Conservation (phyloP, 2,113 vertebrate genomes). For the Hydrochoerus hydrochaeris region DNA sequence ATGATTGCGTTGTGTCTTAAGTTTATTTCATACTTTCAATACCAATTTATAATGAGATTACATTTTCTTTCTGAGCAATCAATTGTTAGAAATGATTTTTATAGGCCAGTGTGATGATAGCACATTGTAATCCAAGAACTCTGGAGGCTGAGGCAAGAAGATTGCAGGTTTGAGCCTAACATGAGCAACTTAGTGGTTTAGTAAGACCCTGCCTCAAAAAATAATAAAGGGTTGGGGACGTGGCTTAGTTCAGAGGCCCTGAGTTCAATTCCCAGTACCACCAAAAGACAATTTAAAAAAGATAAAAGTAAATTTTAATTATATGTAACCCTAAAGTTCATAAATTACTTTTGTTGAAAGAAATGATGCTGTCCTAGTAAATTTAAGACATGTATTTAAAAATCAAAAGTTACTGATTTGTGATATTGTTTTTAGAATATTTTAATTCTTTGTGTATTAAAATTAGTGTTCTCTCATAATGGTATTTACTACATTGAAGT, state of each 20-base stretch:
- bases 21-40: background rate
- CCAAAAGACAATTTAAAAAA: background rate
- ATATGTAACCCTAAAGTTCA: background rate
- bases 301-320: slow-evolving; percentile 10
- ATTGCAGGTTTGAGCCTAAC: background rate
- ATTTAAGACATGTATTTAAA: background rate
- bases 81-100: slow-evolving; percentile 14
- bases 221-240: background rate
- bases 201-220: background rate
- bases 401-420: background rate
- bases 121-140: background rate
- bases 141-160: background rate
- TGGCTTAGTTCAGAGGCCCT: background rate
- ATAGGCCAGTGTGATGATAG: background rate
- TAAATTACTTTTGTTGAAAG: background rate
- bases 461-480: background rate
- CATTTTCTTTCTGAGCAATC: background rate
- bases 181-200: background rate
- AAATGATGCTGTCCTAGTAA: background rate
- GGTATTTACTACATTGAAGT: background rate
- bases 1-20: background rate
- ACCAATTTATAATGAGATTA: background rate
- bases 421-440: background rate
- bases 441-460: background rate
- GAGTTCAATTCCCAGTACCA: background rate